phyloP scores from a whole-genome alignment of 2,797 vertebrate species.

The Falco concolor region DNA sequence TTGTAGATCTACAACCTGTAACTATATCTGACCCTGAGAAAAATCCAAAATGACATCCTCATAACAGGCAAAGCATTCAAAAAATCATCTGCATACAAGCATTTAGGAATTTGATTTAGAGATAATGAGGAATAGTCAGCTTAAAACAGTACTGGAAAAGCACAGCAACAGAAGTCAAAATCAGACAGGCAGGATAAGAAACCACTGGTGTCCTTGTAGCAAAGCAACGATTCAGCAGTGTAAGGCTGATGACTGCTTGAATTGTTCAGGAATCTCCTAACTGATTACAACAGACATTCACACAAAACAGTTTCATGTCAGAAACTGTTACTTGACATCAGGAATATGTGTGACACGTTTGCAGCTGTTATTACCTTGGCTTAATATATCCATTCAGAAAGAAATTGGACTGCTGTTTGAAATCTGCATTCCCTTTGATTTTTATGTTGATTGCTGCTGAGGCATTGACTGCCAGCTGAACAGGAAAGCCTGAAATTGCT shows the following conservation, averaged over 20 bases:
- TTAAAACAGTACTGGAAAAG: background rate
- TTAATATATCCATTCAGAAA: constrained; percentile 83
- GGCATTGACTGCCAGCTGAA: constrained; percentile 80
- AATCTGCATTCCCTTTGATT: constrained; percentile 77
- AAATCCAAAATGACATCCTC: background rate
- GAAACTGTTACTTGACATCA: background rate
- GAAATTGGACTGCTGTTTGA: constrained; percentile 80
- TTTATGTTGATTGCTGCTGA: constrained; percentile 77
- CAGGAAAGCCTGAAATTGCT: constrained; percentile 81
- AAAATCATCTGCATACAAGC: background rate
- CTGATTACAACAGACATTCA: background rate
- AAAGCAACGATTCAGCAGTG: background rate
- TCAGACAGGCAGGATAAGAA: background rate
- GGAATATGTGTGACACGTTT: background rate
- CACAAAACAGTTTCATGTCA: background rate
- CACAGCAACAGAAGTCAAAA: background rate
- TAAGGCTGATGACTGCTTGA: background rate
- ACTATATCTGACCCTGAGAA: background rate
- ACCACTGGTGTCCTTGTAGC: background rate
- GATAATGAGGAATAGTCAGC: background rate
- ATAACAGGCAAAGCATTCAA: background rate
- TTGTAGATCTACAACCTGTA: background rate
- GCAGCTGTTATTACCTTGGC: constrained; percentile 73
- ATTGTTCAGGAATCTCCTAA: background rate
- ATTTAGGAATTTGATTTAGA: background rate